A percentile compares a stretch with the other conserved stretches of the same genome.
phyloP scores from a whole-genome alignment of 2,797 vertebrate species.

The Sebastes nivosus region DNA sequence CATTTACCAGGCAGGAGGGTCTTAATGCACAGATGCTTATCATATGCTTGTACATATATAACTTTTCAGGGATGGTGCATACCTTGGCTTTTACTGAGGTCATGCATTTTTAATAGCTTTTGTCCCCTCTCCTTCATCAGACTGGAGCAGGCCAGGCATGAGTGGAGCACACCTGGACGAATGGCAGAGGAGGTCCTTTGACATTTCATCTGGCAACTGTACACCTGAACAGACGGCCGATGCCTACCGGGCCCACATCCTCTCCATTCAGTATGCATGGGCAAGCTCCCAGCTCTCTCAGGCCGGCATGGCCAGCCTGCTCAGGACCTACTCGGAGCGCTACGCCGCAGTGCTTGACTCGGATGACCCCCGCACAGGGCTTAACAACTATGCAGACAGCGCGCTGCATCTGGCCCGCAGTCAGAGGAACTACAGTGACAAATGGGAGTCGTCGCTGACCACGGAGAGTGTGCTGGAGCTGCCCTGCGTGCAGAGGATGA shows the following conservation, averaged over 20 bases:
- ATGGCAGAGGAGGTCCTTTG: conserved; percentile 94
- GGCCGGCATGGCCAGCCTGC: conserved; percentile 86
- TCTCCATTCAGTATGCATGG: conserved; percentile 95
- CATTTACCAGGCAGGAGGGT: neutral
- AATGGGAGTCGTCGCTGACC: conserved; percentile 93
- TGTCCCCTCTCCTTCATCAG: conserved; percentile 74
- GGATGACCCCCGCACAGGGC: conserved; percentile 85
- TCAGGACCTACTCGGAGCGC: conserved; percentile 89
- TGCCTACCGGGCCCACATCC: conserved; percentile 90
- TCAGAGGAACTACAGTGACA: conserved; percentile 90
- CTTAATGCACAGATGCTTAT: neutral
- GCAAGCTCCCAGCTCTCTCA: conserved; percentile 90
- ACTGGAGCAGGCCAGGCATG: conserved; percentile 83
- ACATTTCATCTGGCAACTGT: conserved; percentile 87
- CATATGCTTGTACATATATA: neutral
- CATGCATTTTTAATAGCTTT: conserved; percentile 72
- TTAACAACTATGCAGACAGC: conserved; percentile 94
- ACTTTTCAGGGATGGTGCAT: conserved; percentile 16
- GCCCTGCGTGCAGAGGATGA: conserved; percentile 85
- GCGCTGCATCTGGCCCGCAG: conserved; percentile 88
- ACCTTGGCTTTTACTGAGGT: conserved; percentile 40
- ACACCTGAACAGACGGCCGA: conserved; percentile 92
- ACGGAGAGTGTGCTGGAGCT: conserved; percentile 84
- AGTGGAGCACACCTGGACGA: conserved; percentile 88
- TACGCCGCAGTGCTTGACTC: conserved; percentile 93